A percentile compares a stretch with the other conserved stretches of the same genome.
phyloP scores from a whole-genome alignment of 2,113 vertebrate species.

The Malurus alboscapulatus region DNA sequence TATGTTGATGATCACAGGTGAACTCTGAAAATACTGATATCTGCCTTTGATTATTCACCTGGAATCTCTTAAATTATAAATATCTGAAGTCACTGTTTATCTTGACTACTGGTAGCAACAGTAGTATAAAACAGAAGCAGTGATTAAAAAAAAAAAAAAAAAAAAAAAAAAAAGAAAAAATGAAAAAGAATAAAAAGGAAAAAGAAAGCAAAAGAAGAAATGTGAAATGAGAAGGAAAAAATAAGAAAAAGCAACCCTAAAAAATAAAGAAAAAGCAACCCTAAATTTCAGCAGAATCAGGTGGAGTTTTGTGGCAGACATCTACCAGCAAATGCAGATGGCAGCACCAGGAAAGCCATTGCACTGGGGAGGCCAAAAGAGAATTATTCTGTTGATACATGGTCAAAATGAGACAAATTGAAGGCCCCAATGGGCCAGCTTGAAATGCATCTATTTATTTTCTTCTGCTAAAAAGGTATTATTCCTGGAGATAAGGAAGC shows the following conservation, averaged over 20 bases:
- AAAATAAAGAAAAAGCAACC: not conserved
- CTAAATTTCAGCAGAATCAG: not conserved
- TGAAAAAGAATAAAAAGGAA: not conserved
- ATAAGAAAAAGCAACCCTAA: not conserved
- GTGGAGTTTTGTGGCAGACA: not conserved
- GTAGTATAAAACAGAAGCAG: not conserved
- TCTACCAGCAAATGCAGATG: not conserved
- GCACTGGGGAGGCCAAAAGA: not conserved
- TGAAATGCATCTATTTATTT: not conserved
- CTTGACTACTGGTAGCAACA: not conserved
- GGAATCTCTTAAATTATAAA: not conserved
- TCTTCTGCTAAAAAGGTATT: not conserved
- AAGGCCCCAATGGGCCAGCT: not conserved
- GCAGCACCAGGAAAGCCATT: not conserved
- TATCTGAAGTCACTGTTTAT: not conserved
- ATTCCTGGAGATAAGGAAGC: conserved; percentile 36
- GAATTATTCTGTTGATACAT: not conserved
- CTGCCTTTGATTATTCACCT: not conserved
- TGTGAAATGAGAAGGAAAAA: rapidly evolving
- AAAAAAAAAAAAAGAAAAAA: rapidly evolving
- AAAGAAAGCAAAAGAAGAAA: not conserved
- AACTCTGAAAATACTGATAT: not conserved
- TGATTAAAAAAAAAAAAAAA: rapidly evolving
- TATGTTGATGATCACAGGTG: not conserved
- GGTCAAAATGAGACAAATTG: not conserved